Percentiles rank a stretch among this genome's conserved stretches.
Conservation (phyloP, 2,888 invertebrate genomes). For the Platerodrilus igneus region DNA sequence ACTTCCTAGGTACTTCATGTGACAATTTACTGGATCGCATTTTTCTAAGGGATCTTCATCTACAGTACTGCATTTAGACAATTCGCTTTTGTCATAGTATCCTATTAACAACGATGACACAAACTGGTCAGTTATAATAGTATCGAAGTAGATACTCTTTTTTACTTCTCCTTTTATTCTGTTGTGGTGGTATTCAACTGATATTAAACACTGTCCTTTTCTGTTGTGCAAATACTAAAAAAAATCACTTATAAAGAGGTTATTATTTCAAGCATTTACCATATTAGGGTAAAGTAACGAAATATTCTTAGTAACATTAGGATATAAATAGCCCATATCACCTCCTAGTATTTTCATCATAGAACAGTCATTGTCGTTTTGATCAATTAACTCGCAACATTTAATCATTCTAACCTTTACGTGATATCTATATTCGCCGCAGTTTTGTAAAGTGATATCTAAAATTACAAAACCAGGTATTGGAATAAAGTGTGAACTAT, state of each 20-base stretch:
- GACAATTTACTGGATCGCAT: slow-evolving; percentile 53
- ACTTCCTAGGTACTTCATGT: slow-evolving; percentile 53
- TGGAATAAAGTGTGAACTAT: neutral
- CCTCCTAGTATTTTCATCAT: slow-evolving; percentile 43
- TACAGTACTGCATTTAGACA: slow-evolving; percentile 35
- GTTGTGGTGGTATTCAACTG: slow-evolving; percentile 26
- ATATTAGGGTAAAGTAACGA: slow-evolving; percentile 45
- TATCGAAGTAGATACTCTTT: slow-evolving; percentile 19
- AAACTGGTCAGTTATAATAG: neutral
- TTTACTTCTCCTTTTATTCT: slow-evolving; percentile 20
- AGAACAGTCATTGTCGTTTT: slow-evolving; percentile 35
- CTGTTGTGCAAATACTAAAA: slow-evolving; percentile 35
- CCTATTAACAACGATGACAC: slow-evolving; percentile 15
- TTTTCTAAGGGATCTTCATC: slow-evolving; percentile 50
- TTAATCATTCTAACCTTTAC: slow-evolving; percentile 38
- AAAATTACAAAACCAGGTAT: slow-evolving; percentile 8
- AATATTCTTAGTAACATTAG: slow-evolving; percentile 37
- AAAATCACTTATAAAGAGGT: neutral
- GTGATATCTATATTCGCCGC: slow-evolving; percentile 27
- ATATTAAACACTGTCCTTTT: slow-evolving; percentile 32
- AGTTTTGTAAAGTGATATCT: slow-evolving; percentile 32
- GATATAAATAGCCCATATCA: slow-evolving; percentile 39
- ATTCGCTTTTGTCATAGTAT: slow-evolving; percentile 22
- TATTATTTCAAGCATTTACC: slow-evolving; percentile 29
- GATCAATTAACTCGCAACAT: slow-evolving; percentile 38